Evolutionary conservation across 2,797 vertebrate genomes (phyloP), one percentile per base, ranked within the genome.

Genomic region (Liparis tanakae): DNA sequence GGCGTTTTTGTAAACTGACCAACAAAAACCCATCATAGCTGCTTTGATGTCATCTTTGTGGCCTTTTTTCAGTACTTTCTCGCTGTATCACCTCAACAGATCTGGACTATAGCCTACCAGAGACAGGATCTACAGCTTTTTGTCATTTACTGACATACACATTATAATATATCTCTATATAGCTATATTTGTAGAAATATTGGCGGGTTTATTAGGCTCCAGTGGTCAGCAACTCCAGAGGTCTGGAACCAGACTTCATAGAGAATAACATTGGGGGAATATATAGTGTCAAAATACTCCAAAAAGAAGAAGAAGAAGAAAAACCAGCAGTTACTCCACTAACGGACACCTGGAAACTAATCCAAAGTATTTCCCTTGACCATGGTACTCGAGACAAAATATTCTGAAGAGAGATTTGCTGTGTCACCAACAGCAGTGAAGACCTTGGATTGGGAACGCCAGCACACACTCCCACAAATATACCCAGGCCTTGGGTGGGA

Each of bases 401-500:
- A 86, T 62, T 68, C 7, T 63, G 54, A 14, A 56, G 17, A 10
- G 22, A 65, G 37, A n/a, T 70, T 59, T 53, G 57, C 37, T 76
- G 62, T 74, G 68, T 80, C 64, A 70, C 39, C 10, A 48, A 59
- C 7, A 68, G 22, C 18, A 30, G 55, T 39, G 59, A 76, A 74
- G 59, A 18, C 86, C 85, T 82, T 85, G 63, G 15, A 48, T 36
- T 70, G 51, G 56, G 46, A 82, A 67, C 57, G 67, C 8, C 15
- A 33, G 14, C 67, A 57, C 66, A 70, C 75, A 80, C 57, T 39
- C 62, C 57, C 56, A 67, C 46, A 75, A 10, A 63, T 25, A 62
- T 33, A 67, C 39, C 64, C 6, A 18, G 50, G 22, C 17, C 64
- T 67, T 85, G 83, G 88, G 67, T 88, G 86, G 81, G 85, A 87